A percentile compares a stretch with the other conserved stretches of the same genome.
phyloP scores from a whole-genome alignment of 2,113 vertebrate species.

The Leptocoma aspasia region DNA sequence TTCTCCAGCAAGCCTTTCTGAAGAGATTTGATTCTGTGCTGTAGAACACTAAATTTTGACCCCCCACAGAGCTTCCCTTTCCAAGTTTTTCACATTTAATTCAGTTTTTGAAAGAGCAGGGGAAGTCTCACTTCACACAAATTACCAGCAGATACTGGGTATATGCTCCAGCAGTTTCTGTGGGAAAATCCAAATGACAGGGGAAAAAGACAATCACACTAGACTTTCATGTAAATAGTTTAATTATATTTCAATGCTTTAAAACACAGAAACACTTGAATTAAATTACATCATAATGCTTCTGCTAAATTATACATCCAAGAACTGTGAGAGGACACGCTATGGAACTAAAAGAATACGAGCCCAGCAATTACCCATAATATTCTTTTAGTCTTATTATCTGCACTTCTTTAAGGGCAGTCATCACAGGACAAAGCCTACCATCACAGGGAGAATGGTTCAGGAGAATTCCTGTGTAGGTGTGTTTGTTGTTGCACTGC shows the following conservation, averaged over 20 bases:
- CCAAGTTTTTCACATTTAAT: background rate
- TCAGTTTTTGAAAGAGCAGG: background rate
- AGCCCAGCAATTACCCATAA: conserved; percentile 17
- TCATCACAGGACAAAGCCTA: background rate
- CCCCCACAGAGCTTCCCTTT: background rate
- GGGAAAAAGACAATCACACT: background rate
- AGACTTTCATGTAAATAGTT: conserved; percentile 60
- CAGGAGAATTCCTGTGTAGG: background rate
- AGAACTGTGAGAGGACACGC: background rate
- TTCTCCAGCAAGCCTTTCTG: background rate
- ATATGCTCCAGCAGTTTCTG: background rate
- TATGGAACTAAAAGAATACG: conserved; percentile 31
- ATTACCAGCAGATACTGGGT: background rate
- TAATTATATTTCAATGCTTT: conserved; percentile 57
- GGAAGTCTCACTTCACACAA: background rate
- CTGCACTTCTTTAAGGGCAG: background rate
- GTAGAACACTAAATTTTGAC: background rate
- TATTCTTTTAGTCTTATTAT: background rate
- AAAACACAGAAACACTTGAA: conserved; percentile 59
- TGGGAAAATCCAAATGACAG: background rate
- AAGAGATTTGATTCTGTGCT: background rate
- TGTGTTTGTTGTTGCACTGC: background rate
- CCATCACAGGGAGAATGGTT: background rate
- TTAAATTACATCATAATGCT: conserved; percentile 56
- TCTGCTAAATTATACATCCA: conserved; percentile 42